Evolutionary conservation across 2,797 vertebrate species (phyloP).

Genomic region (Arctocebus calabarensis): DNA sequence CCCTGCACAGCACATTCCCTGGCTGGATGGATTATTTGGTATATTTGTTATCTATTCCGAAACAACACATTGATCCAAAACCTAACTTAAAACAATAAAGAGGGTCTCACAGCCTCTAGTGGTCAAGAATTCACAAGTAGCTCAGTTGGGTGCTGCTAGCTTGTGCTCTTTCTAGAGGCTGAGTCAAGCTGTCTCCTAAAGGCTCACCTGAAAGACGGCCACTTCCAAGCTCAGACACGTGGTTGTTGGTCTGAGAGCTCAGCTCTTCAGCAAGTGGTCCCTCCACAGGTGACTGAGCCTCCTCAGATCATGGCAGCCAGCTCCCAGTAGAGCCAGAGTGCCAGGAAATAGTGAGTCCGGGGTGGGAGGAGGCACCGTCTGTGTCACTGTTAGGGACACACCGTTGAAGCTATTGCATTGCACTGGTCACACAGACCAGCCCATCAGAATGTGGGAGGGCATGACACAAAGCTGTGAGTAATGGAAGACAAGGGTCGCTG

Average conservation of each 20-base stretch:
- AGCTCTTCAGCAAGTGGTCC: not conserved
- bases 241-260: not conserved
- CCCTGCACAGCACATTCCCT: not conserved
- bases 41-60: not conserved
- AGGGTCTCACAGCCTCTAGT: not conserved
- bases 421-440: not conserved
- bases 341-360: not conserved
- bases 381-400: not conserved
- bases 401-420: not conserved
- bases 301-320: not conserved
- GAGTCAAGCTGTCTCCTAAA: not conserved
- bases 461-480: not conserved
- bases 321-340: not conserved
- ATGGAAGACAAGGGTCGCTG: not conserved
- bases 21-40: not conserved
- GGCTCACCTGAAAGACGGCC: not conserved
- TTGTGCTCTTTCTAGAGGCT: not conserved
- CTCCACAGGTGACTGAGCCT: not conserved
- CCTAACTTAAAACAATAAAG: not conserved
- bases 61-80: not conserved
- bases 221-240: not conserved
- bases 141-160: not conserved
- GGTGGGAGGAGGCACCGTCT: not conserved
- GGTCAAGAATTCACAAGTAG: not conserved
- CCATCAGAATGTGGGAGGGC: not conserved